Evolutionary conservation across 2,113 vertebrate species (phyloP), one percentile per base, ranked within the genome.

Genomic region (Pimephales promelas): DNA sequence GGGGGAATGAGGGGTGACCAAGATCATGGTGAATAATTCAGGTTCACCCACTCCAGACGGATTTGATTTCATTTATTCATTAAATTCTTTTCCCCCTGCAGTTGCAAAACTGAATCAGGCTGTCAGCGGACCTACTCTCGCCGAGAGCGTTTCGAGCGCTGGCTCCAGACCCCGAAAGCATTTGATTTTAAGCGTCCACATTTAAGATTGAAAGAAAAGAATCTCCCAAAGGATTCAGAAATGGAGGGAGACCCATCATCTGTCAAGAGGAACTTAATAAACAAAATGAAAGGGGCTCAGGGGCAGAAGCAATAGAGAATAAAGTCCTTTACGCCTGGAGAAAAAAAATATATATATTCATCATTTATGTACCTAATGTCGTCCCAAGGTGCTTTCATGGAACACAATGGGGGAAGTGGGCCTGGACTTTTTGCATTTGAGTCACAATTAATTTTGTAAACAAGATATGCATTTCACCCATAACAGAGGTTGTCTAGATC

Each of bases 231-330:
- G 75, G 57, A 84, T 70, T 20, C 18, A 47, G 73, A 83, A 79
- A 85, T 62, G 47, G 75, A 57, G 14, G 40, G 34, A 66, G 79
- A 74, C 59, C 68, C 82, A 76, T 82, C 79, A 86, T 56, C 84
- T 82, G 84, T 85, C 84, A 82, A 74, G 61, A 54, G 47, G 47
- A 82, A 80, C 70, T 85, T 85, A 85, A 86, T 88, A 86, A 86
- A 86, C 85, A 85, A 86, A 86, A 77, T 77, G 83, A 73, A 86
- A 80, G 57, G 45, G 47, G 36, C 45, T 62, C 49, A 16, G 14
- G 68, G 68, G 57, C 26, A 68, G 14, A 68, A 45, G 34, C 84
- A 68, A 36, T 81, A 68, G 71, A 73, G 68, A 84, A 81, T 81
- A 61, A 45, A 74, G n/a, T 80, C 18, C 10, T 80, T 66, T 47